Evolutionary conservation across 1,140 invertebrate species (phyloP).

Genomic region (Aethina tumida): DNA sequence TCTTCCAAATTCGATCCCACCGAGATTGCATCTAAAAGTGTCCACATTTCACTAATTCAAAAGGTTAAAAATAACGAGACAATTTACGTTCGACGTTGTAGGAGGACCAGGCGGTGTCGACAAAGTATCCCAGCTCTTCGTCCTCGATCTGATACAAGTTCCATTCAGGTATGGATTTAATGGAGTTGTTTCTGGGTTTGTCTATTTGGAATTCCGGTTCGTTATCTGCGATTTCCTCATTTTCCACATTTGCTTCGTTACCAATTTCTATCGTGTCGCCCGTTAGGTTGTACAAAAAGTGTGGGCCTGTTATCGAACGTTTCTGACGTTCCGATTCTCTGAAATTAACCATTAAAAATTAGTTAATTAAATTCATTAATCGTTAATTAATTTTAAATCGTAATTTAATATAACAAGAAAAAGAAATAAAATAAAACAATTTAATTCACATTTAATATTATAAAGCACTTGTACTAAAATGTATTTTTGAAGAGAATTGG

Average conservation of each 20-base stretch:
- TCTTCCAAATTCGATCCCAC: constrained; percentile 19
- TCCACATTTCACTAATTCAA: background rate
- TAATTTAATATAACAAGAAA: too few species aligned
- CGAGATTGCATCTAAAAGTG: constrained; percentile 2
- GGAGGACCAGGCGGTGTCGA: constrained; percentile 35
- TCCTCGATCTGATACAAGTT: constrained; percentile 22
- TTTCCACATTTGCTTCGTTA: constrained; percentile 10
- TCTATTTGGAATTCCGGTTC: constrained; percentile 3
- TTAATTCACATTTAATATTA: too few species aligned
- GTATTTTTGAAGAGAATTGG: too few species aligned
- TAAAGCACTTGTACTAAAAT: too few species aligned
- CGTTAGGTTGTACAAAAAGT: constrained; percentile 38
- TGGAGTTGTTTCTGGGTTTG: background rate
- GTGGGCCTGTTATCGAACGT: too few species aligned
- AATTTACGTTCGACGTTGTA: constrained; percentile 14
- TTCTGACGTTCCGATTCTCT: too few species aligned
- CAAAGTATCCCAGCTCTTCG: constrained; percentile 39
- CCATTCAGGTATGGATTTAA: background rate
- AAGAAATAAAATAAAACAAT: too few species aligned
- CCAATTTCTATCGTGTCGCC: constrained; percentile 34
- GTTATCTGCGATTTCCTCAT: constrained; percentile 25
- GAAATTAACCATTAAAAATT: too few species aligned
- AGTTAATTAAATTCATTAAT: too few species aligned
- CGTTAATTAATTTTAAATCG: too few species aligned
- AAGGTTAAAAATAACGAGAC: background rate